Base-by-base conservation (phyloP, 2,797 vertebrate genomes). In the Helarctos malayanus region DNA sequence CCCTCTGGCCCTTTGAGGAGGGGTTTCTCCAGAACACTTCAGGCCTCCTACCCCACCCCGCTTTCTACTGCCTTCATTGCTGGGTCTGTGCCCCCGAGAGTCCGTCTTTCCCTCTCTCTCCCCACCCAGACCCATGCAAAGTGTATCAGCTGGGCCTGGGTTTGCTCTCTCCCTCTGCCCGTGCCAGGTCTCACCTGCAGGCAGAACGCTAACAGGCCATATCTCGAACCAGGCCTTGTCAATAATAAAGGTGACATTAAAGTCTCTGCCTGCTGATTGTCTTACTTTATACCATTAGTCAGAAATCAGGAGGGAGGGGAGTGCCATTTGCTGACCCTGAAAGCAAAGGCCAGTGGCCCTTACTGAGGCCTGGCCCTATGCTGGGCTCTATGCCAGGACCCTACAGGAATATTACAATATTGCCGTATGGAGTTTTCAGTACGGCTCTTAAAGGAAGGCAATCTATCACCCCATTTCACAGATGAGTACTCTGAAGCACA, bases 71-170 rank as follows among this genome's bases (percentile, higher is more conserved):
- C 5, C 79, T 47, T 59, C 9, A 0, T 16, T 3, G 10, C n/a
- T 65, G 15, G 0, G 25, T 76, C 54, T n/a, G 14, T 1, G 3
- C 4, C 47, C 80, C 0, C 0, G 27, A 18, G 8, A 45, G 18
- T 6, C 35, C 7, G 7, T 12, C 52, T 54, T 4, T 32, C 41
- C 35, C 13, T 8, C 27, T 35, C 52, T 63, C 21, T 9, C 41
- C 47, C 41, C 27, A 21, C 47, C 18, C 35, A 56, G 59, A 61
- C 19, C 65, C 19, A 7, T 0, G 1, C 25, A 0, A 45, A 27
- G 7, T 2, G 7, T 6, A 25, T 45, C 80, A 2, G 4, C 57
- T 1, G 21, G 29, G 25, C 9, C 25, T 1, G 1, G 19, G 7
- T 52, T 19, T 29, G 7, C 7, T 59, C 52, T 65, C 38, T 80